Evolutionary conservation across 2,888 invertebrate genomes (phyloP).

Genomic region (Steromphala cineraria): DNA sequence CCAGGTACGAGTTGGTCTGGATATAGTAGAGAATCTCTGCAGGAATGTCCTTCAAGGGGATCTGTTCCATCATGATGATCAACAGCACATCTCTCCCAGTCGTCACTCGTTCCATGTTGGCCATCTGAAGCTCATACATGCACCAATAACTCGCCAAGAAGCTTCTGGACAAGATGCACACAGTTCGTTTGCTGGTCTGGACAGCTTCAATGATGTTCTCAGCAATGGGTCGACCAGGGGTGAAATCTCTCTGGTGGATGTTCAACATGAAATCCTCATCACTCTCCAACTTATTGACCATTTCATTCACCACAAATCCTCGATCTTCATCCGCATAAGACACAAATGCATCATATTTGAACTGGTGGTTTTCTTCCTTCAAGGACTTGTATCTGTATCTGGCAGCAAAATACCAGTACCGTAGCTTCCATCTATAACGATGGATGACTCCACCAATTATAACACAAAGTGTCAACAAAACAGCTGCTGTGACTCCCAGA

Average conservation of each 20-base stretch:
- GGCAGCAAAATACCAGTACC: slow-evolving; percentile 9
- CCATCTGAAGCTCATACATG: slow-evolving; percentile 42
- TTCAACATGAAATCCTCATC: neutral
- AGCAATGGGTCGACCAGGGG: slow-evolving; percentile 33
- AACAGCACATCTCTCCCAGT: slow-evolving; percentile 28
- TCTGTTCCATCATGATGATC: slow-evolving; percentile 21
- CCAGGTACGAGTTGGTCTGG: slow-evolving; percentile 18
- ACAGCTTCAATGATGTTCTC: slow-evolving; percentile 35
- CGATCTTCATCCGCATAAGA: slow-evolving; percentile 11
- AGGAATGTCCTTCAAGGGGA: neutral
- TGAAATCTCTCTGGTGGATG: slow-evolving; percentile 39
- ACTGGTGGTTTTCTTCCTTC: slow-evolving; percentile 15
- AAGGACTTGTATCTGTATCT: neutral
- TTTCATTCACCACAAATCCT: neutral
- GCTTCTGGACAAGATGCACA: slow-evolving; percentile 32
- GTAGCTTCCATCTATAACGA: slow-evolving; percentile 19
- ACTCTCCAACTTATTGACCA: neutral
- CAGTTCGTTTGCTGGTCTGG: slow-evolving; percentile 34
- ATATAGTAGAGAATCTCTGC: slow-evolving; percentile 11
- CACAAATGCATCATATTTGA: slow-evolving; percentile 12
- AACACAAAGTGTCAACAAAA: slow-evolving; percentile 3
- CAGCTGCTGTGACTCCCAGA: slow-evolving; percentile 10
- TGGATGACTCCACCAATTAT: neutral
- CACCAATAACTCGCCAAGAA: slow-evolving; percentile 37
- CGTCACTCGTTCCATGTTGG: slow-evolving; percentile 24